phyloP scores from a whole-genome alignment of 2,888 invertebrate species.

The Dasypolia templi region DNA sequence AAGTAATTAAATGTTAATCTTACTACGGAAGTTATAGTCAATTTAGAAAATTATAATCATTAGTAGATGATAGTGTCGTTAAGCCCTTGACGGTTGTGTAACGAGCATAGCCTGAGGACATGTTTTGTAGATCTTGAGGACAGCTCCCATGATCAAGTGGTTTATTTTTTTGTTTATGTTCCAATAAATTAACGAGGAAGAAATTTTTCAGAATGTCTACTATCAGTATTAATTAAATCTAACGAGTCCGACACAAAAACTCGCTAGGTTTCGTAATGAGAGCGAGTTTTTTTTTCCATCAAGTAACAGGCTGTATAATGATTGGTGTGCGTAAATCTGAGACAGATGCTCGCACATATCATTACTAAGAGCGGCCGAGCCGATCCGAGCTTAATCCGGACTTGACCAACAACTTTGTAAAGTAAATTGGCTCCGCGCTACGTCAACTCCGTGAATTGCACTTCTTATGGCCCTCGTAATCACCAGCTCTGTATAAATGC shows the following conservation, averaged over 20 bases:
- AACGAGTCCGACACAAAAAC: constrained; percentile 22
- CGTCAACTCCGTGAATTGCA: constrained; percentile 82
- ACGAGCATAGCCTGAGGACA: constrained; percentile 17
- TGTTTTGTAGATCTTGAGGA: constrained; percentile 14
- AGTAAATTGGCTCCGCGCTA: constrained; percentile 86
- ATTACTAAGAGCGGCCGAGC: constrained; percentile 76
- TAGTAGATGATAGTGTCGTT: constrained; percentile 9
- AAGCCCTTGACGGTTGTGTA: constrained; percentile 12
- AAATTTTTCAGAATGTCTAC: constrained; percentile 17
- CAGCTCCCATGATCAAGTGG: constrained; percentile 8
- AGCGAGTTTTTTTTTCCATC: constrained; percentile 32
- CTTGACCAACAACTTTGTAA: constrained; percentile 87
- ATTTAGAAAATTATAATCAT: constrained; percentile 19
- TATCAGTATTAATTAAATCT: constrained; percentile 24
- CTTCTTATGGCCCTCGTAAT: constrained; percentile 85
- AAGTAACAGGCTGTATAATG: constrained; percentile 59
- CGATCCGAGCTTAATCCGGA: constrained; percentile 78
- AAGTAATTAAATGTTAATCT: neutral
- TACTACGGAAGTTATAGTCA: constrained; percentile 21
- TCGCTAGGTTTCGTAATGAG: constrained; percentile 25
- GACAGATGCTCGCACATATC: constrained; percentile 79
- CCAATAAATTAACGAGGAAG: constrained; percentile 18
- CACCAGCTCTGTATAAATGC: constrained; percentile 84
- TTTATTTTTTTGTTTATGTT: constrained; percentile 13
- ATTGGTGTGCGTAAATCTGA: constrained; percentile 72